Evolutionary conservation across 2,888 invertebrate genomes (phyloP).

Genomic region (Eumacrocentrus americanus): DNA sequence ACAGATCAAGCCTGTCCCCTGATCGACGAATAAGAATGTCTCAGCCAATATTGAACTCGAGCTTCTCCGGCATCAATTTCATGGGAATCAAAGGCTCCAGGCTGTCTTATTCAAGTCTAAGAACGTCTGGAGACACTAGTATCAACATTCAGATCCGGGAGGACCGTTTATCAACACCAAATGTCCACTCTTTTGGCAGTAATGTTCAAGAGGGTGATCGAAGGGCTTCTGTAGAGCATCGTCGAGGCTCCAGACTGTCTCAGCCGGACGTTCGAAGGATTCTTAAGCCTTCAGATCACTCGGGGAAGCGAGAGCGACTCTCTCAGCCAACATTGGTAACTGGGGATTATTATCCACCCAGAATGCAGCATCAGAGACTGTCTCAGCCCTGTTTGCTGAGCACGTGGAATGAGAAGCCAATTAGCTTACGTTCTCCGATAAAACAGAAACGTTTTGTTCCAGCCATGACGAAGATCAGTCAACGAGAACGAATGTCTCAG

Average conservation of each 20-base stretch:
- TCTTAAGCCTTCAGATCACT: constrained; percentile 35
- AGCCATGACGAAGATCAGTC: constrained; percentile 41
- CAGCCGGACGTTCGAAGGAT: constrained; percentile 45
- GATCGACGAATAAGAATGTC: constrained; percentile 55
- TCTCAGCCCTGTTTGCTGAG: constrained; percentile 53
- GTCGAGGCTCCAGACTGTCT: constrained; percentile 38
- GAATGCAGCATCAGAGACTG: constrained; percentile 49
- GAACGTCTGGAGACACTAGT: constrained; percentile 50
- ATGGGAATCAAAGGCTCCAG: constrained; percentile 44
- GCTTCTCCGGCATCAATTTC: constrained; percentile 49
- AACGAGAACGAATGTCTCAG: constrained; percentile 51
- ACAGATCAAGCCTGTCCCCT: constrained; percentile 35
- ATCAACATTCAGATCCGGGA: constrained; percentile 45
- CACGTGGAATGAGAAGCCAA: constrained; percentile 36
- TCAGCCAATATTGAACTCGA: constrained; percentile 51
- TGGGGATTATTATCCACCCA: constrained; percentile 52
- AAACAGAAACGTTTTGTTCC: constrained; percentile 50
- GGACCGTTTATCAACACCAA: constrained; percentile 48
- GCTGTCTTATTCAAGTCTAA: constrained; percentile 52
- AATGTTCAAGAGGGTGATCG: not conserved
- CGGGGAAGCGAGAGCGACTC: constrained; percentile 49
- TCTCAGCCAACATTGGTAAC: constrained; percentile 55
- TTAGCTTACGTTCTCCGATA: constrained; percentile 41
- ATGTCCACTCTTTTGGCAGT: constrained; percentile 36
- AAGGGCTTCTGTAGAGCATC: constrained; percentile 5